Evolutionary conservation across 2,113 vertebrate genomes (phyloP), one percentile per base, ranked within the genome.

Genomic region (Corythoichthys intestinalis): DNA sequence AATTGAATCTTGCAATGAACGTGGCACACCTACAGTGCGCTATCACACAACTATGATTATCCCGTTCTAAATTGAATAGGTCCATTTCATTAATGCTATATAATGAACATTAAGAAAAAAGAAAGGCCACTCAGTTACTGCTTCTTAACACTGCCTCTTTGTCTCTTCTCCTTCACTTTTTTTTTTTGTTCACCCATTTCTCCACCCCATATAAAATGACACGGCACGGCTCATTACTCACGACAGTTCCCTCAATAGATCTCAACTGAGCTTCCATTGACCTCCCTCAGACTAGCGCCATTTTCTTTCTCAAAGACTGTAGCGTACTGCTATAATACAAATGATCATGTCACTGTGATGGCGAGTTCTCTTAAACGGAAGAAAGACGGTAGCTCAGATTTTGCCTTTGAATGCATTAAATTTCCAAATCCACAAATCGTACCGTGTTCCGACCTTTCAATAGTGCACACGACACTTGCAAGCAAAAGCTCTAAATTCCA

Each of bases 191-290:
- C 17, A 41, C 39, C 46, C 58, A 61, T 67, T 70, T 35, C 5
- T 47, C 28, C 56, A 47, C 15, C 20, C 35, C 39, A 34, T 67
- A 3, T n/a, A 34, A 54, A 2, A 72, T 70, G 35, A 11, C 50
- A 59, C 67, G 34, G 35, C 46, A 71, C 28, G 35, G n/a, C 15
- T 52, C n/a, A 28, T 63, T 2, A 1, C 50, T 1, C 49, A 49
- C 2, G 39, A 13, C 41, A 92, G 91, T 82, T 92, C 90, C 76
- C 86, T 89, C 64, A 91, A 83, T 78, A 88, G 90, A 89, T 88
- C 90, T 67, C 75, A 88, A 70, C 75, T 86, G 65, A 79, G 82
- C 65, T 90, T 88, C 72, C 79, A 87, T 80, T 92, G 89, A 93
- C 83, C 72, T 47, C 20, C 63, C 66, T 74, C 76, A 63, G 63